A percentile compares a stretch with the other conserved stretches of the same genome.
phyloP scores from a whole-genome alignment of 2,888 invertebrate species.

The Hoplodrina ambigua region DNA sequence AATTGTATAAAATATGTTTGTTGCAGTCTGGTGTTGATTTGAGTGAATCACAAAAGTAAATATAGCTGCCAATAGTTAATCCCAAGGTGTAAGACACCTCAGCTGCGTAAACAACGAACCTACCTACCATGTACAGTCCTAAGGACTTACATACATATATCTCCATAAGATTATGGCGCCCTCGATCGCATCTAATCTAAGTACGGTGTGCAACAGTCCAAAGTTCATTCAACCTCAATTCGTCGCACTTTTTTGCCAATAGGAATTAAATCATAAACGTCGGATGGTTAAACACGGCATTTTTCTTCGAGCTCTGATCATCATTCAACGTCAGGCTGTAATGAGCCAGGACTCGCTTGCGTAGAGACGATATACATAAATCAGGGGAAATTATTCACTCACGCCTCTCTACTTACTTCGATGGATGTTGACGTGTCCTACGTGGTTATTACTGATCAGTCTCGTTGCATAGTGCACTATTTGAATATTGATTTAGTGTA shows the following conservation, averaged over 20 bases:
- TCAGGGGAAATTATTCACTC: slow-evolving; percentile 83
- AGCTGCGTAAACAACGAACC: slow-evolving; percentile 47
- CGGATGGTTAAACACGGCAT: slow-evolving; percentile 80
- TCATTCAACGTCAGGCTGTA: slow-evolving; percentile 86
- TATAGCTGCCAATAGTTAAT: slow-evolving; percentile 24
- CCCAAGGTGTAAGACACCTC: slow-evolving; percentile 25
- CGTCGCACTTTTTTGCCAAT: slow-evolving; percentile 74
- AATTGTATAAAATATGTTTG: not conserved
- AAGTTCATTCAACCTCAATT: slow-evolving; percentile 66
- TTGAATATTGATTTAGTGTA: not conserved
- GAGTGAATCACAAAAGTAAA: slow-evolving; percentile 21
- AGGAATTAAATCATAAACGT: slow-evolving; percentile 83
- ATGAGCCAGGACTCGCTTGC: slow-evolving; percentile 82
- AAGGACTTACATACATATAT: slow-evolving; percentile 50
- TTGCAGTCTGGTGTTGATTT: not conserved
- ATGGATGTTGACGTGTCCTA: slow-evolving; percentile 71
- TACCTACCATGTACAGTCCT: slow-evolving; percentile 25
- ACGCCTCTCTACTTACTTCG: slow-evolving; percentile 78
- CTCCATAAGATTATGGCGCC: slow-evolving; percentile 49
- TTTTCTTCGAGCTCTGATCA: slow-evolving; percentile 81
- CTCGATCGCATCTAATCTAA: slow-evolving; percentile 47
- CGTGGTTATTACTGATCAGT: slow-evolving; percentile 48
- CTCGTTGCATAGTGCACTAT: slow-evolving; percentile 1
- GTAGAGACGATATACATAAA: slow-evolving; percentile 79
- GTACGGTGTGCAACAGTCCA: slow-evolving; percentile 27